These are phyloP conservation scores for Macquaria ambigua DNA, from an alignment of 2,113 vertebrate genomes.

Conservation along the genomic window DNA sequence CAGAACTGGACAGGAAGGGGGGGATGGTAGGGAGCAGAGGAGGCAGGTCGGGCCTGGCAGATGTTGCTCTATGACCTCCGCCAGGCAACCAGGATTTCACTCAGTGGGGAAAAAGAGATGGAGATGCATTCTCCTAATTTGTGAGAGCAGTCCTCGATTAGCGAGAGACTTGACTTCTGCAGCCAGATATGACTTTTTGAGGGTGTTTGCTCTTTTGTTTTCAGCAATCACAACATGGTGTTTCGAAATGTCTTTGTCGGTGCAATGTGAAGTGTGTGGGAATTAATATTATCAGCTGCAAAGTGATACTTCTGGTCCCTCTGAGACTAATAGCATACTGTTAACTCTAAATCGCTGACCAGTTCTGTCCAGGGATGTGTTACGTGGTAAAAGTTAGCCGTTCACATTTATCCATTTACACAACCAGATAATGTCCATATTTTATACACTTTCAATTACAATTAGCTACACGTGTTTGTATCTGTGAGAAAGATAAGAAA, in stretches of 20 bases:
- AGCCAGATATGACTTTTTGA: neutral
- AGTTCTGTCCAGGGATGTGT: neutral
- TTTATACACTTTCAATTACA: neutral
- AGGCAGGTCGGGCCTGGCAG: constrained; percentile 58
- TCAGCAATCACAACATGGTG: neutral
- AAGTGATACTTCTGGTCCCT: neutral
- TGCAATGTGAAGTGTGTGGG: neutral
- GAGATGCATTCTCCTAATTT: neutral
- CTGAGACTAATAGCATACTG: neutral
- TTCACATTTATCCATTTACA: neutral
- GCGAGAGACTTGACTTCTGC: neutral
- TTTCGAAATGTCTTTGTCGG: neutral
- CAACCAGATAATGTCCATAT: neutral
- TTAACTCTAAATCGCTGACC: too few species aligned
- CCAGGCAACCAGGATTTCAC: constrained; percentile 35
- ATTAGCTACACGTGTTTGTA: too few species aligned
- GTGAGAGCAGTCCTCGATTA: neutral
- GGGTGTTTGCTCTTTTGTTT: constrained; percentile 15
- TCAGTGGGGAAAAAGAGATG: neutral
- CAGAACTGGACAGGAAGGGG: constrained; percentile 53
- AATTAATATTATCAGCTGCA: neutral
- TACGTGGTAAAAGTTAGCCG: neutral
- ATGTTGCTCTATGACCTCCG: constrained; percentile 72
- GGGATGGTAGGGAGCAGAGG: constrained; percentile 41
- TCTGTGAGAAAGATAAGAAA: neutral